Percentiles rank a stretch among this genome's conserved stretches.
These are phyloP conservation scores for Cistogaster globosa DNA, from an alignment of 2,888 invertebrate species.

Conservation along the genomic window DNA sequence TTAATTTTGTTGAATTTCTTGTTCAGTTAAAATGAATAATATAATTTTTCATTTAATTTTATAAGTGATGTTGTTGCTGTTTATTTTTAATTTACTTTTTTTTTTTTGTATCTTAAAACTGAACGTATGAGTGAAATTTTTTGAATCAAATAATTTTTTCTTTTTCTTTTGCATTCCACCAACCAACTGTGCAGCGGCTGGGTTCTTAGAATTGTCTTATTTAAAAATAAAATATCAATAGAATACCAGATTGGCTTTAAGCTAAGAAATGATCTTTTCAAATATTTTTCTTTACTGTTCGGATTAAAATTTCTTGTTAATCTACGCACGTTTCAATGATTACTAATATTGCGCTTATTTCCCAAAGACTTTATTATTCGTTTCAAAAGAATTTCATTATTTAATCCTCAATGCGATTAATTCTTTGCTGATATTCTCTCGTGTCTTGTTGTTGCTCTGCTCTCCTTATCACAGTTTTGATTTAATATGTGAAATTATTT, in stretches of 20 bases:
- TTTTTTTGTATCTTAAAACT: slow-evolving; percentile 25
- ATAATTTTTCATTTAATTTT: background rate
- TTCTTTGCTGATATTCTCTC: slow-evolving; percentile 24
- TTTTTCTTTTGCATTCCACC: slow-evolving; percentile 25
- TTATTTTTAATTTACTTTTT: slow-evolving; percentile 32
- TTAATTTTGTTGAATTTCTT: slow-evolving; percentile 69
- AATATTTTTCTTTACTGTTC: background rate
- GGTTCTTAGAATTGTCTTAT: background rate
- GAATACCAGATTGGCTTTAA: slow-evolving; percentile 8
- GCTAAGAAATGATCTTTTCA: slow-evolving; percentile 3
- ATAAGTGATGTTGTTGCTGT: slow-evolving; percentile 21
- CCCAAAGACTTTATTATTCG: slow-evolving; percentile 8
- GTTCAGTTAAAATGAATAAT: slow-evolving; percentile 40
- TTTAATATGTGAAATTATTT: slow-evolving; percentile 12
- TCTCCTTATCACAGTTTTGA: slow-evolving; percentile 36
- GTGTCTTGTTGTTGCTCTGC: slow-evolving; percentile 1
- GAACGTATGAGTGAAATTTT: slow-evolving; percentile 2
- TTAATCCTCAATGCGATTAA: slow-evolving; percentile 18
- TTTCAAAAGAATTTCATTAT: slow-evolving; percentile 42
- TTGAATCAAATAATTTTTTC: slow-evolving; percentile 19
- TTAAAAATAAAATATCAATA: background rate
- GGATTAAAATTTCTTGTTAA: slow-evolving; percentile 46
- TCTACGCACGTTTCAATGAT: slow-evolving; percentile 53
- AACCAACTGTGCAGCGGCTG: slow-evolving; percentile 39
- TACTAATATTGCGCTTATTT: slow-evolving; percentile 34